Base-by-base conservation (phyloP, 2,888 invertebrate genomes). In the Sarcophaga subvicina region DNA sequence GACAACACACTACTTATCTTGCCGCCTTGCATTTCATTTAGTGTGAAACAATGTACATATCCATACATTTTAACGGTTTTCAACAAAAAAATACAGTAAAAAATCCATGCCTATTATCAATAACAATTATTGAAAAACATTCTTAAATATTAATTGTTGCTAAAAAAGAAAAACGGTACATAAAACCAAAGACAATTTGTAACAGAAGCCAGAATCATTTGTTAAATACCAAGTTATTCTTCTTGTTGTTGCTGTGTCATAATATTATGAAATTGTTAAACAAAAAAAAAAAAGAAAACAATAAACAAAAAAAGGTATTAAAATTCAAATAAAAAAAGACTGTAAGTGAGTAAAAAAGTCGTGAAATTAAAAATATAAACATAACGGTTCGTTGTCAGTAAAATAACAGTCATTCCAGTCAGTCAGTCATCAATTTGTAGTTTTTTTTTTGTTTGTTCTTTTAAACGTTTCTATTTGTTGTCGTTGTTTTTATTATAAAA, bases 351-450 rank as follows among this genome's bases (percentile, higher is more conserved):
- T 72, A 37, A 66, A 49, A 81, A 73, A 49, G 67, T 80, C 49
- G 54, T 54, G 62, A 85, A 78, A 85, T 78, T 14, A 79, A 37
- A 37, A 37, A 37, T 10, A 37, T 37, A 2, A 37, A 59, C 60
- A 71, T 82, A 85, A 85, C 85, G 82, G 78, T 25, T 12, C 54
- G 17, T 17, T 17, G 54, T 17, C 54, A 54, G 17, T 54, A 54
- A 54, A 54, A 54, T 54, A 54, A 54, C 54, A 54, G 54, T 54
- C 54, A 54, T 54, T 54, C 12, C 12, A 54, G 17, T 17, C 66
- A 76, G 75, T 77, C 70, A 76, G 75, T 77, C 76, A 77, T 83
- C 77, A 77, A 66, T 71, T 72, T 47, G 77, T 71, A 71, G 37
- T 60, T 59, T 67, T 79, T 14, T 70, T 78, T 49, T n/a, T 20